Evolutionary conservation across 2,797 vertebrate species (phyloP).

Genomic region (Diceros bicornis): DNA sequence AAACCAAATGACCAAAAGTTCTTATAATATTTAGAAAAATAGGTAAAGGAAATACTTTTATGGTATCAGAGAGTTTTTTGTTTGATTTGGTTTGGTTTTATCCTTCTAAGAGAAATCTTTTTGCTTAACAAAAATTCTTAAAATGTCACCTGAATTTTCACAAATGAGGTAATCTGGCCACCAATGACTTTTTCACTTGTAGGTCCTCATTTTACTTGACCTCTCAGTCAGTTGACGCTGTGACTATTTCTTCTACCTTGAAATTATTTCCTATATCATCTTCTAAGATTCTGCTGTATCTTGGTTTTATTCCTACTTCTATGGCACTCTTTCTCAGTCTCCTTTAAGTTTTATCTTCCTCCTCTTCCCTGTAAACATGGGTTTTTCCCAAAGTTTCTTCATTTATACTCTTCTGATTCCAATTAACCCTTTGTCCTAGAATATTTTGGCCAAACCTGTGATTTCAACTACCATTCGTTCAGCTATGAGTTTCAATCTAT

Average conservation of each 20-base stretch:
- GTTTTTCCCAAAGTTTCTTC: not conserved
- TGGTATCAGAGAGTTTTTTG: not conserved
- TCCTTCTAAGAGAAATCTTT: constrained; percentile 40
- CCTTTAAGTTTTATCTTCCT: not conserved
- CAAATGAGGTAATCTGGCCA: not conserved
- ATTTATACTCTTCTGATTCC: constrained; percentile 30
- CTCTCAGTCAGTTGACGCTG: not conserved
- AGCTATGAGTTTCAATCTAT: not conserved
- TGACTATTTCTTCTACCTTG: not conserved
- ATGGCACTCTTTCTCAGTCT: not conserved
- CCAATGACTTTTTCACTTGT: not conserved
- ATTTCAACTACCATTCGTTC: constrained; percentile 32
- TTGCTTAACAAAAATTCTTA: not conserved
- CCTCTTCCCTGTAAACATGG: not conserved
- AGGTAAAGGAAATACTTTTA: not conserved
- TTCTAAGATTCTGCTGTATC: not conserved
- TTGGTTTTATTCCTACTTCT: not conserved
- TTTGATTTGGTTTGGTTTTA: constrained; percentile 5
- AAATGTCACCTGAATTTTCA: not conserved
- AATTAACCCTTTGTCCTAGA: constrained; percentile 25
- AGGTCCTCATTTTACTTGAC: not conserved
- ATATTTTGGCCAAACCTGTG: not conserved
- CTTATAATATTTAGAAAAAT: not conserved
- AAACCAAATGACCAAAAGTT: not conserved
- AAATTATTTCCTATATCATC: not conserved